These are phyloP conservation scores for Physeter macrocephalus DNA, from an alignment of 2,113 vertebrate genomes.

Conservation along the genomic window DNA sequence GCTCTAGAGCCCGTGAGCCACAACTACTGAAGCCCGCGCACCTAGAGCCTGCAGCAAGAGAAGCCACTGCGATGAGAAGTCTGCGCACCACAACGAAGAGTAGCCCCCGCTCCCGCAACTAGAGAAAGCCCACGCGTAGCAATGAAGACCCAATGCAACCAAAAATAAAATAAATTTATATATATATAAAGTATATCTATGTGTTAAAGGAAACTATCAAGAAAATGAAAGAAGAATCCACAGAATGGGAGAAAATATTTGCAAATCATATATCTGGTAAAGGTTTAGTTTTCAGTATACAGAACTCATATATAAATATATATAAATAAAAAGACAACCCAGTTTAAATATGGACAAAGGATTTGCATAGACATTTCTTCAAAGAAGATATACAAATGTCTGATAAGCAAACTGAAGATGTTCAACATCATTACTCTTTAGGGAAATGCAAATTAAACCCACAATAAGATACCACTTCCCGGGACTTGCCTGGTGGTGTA, in stretches of 20 bases:
- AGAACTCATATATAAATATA: not conserved
- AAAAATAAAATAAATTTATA: no score
- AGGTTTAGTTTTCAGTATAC: not conserved
- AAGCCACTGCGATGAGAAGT: no score
- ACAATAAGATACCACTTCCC: not conserved
- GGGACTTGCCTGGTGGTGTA: no score
- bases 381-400: not conserved
- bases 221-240: not conserved
- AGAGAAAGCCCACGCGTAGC: no score
- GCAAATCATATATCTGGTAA: not conserved
- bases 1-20: no score
- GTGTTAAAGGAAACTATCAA: not conserved
- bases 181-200: not conserved
- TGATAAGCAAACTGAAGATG: not conserved
- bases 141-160: no score
- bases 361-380: not conserved
- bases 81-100: accelerated
- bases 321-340: not conserved
- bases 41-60: no score
- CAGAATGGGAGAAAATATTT: not conserved
- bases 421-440: not conserved
- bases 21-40: no score
- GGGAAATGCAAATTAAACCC: not conserved
- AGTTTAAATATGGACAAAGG: not conserved
- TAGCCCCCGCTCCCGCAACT: no score